A percentile compares a stretch with the other conserved stretches of the same genome.
These are phyloP conservation scores for Trididemnum clinides DNA, from an alignment of 23 tunicate species.

Conservation along the genomic window DNA sequence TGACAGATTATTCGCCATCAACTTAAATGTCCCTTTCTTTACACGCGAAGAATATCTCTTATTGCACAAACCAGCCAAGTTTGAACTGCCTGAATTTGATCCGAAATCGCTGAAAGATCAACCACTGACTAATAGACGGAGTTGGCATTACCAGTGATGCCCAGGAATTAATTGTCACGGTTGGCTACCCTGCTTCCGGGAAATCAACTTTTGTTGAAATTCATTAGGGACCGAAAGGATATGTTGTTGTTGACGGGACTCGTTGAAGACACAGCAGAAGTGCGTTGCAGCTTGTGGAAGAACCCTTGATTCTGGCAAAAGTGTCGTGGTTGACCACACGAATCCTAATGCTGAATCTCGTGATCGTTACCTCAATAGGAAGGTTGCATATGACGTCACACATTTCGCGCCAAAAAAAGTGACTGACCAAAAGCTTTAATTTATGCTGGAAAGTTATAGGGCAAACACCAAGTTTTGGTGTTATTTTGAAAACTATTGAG, in stretches of 20 bases:
- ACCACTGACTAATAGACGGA: constrained; percentile 28
- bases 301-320: constrained; percentile 71
- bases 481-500: too few species aligned
- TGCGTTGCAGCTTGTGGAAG: constrained; percentile 76
- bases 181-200: constrained; percentile 90
- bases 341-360: constrained; percentile 70
- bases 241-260: constrained; percentile 70
- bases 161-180: constrained; percentile 79
- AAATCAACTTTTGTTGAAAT: constrained; percentile 66
- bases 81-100: constrained; percentile 74
- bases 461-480: too few species aligned
- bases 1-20: constrained; percentile 87
- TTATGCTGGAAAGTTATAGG: too few species aligned
- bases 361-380: constrained; percentile 44
- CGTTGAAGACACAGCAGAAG: constrained; percentile 89
- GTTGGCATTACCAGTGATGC: constrained; percentile 30
- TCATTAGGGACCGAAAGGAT: constrained; percentile 54
- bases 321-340: constrained; percentile 93
- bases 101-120: constrained; percentile 46
- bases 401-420: too few species aligned
- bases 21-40: constrained; percentile 49
- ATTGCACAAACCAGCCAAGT: constrained; percentile 66
- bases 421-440: too few species aligned
- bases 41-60: constrained; percentile 92
- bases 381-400: too few species aligned